A percentile compares a stretch with the other conserved stretches of the same genome.
These are phyloP conservation scores for Tachysurus vachellii DNA, from an alignment of 2,113 vertebrate species.

Conservation along the genomic window DNA sequence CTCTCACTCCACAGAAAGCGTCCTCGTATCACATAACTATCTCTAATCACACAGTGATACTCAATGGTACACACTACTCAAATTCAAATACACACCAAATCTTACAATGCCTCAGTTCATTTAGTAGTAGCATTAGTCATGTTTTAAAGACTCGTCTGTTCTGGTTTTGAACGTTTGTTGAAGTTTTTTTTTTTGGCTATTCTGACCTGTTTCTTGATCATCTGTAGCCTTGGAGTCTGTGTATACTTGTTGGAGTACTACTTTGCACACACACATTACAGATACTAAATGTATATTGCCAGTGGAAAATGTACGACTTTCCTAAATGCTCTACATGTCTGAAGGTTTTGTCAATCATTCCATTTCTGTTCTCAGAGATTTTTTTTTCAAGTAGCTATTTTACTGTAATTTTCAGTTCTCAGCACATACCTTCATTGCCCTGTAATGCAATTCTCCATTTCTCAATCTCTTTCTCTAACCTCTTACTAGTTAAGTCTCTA, in stretches of 20 bases:
- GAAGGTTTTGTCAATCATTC: neutral
- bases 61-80: too few species aligned
- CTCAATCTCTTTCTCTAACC: neutral
- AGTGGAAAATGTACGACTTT: neutral
- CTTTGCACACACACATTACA: neutral
- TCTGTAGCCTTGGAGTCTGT: neutral
- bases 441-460: neutral
- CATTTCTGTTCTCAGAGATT: neutral
- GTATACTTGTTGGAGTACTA: neutral
- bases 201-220: neutral
- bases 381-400: neutral
- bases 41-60: too few species aligned
- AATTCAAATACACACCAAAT: neutral
- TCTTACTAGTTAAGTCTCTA: neutral
- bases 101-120: neutral
- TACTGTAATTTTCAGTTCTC: neutral
- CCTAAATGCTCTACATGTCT: neutral
- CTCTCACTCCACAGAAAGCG: neutral
- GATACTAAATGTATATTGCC: neutral
- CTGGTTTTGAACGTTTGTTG: neutral
- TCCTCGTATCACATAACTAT: neutral
- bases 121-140: neutral
- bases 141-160: neutral
- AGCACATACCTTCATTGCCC: slow-evolving; percentile 4
- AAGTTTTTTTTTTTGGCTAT: neutral